Evolutionary conservation across 2,113 vertebrate species (phyloP).

Genomic region (Dromas ardeola): DNA sequence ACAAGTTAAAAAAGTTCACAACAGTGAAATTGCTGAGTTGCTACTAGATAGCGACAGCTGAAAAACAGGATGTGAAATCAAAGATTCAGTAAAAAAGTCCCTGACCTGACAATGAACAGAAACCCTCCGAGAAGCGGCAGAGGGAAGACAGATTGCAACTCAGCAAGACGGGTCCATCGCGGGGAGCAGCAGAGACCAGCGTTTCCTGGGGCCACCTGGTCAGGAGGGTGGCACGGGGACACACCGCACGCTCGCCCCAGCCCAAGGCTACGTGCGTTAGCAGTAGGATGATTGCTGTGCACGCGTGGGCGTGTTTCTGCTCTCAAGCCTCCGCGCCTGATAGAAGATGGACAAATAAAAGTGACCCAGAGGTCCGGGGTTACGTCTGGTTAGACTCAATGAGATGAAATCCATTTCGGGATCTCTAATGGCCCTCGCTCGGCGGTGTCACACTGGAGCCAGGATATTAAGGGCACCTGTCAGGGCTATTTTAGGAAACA

Average conservation of each 20-base stretch:
- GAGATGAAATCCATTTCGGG: not conserved
- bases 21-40: not conserved
- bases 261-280: not conserved
- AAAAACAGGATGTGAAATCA: not conserved
- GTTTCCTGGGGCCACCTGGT: not conserved
- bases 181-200: not conserved
- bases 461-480: conserved; percentile 33
- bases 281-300: not conserved
- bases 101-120: not conserved
- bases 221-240: not conserved
- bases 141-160: not conserved
- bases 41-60: not conserved
- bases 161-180: not conserved
- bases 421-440: not conserved
- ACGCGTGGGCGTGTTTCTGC: not conserved
- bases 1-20: not conserved
- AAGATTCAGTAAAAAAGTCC: not conserved
- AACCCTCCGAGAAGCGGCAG: not conserved
- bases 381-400: not conserved
- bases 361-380: not conserved
- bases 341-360: not conserved
- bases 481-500: conserved; percentile 27
- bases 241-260: not conserved
- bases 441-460: not conserved
- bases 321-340: not conserved